These are phyloP conservation scores for Caranx ignobilis DNA, from an alignment of 2,113 vertebrate genomes.

Conservation along the genomic window DNA sequence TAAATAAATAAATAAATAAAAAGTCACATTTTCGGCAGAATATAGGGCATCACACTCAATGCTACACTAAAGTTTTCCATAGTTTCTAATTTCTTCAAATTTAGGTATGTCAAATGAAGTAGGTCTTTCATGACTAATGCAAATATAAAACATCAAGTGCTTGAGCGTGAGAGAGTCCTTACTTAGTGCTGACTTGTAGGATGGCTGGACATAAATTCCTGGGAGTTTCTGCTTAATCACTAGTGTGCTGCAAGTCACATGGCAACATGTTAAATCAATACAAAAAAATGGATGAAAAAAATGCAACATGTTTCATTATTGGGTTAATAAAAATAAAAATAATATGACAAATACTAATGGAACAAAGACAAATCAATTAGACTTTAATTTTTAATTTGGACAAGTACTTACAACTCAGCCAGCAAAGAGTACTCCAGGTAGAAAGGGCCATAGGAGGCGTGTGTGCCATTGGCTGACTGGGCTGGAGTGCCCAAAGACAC, in stretches of 20 bases:
- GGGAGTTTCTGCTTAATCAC: conserved; percentile 98
- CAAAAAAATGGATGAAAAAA: not conserved
- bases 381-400: not conserved
- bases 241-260: conserved; percentile 88
- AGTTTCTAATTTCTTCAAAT: not conserved
- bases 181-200: conserved; percentile 96
- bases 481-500: conserved; percentile 84
- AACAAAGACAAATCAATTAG: not conserved
- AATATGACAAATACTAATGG: not conserved
- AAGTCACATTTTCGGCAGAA: not conserved
- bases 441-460: conserved; percentile 97
- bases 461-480: conserved; percentile 94
- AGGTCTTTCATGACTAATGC: not conserved
- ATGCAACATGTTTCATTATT: not conserved
- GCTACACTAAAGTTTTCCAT: not conserved
- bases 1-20: not conserved
- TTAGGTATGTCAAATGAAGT: not conserved
- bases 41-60: not conserved
- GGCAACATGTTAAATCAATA: conserved; percentile 35
- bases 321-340: not conserved
- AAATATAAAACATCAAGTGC: not conserved
- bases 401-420: conserved; percentile 94
- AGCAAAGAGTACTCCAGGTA: conserved; percentile 98
- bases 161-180: conserved; percentile 71
- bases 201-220: conserved; percentile 97